Conservation (phyloP, 2,113 vertebrate species). For the Variabilichromis moorii region DNA sequence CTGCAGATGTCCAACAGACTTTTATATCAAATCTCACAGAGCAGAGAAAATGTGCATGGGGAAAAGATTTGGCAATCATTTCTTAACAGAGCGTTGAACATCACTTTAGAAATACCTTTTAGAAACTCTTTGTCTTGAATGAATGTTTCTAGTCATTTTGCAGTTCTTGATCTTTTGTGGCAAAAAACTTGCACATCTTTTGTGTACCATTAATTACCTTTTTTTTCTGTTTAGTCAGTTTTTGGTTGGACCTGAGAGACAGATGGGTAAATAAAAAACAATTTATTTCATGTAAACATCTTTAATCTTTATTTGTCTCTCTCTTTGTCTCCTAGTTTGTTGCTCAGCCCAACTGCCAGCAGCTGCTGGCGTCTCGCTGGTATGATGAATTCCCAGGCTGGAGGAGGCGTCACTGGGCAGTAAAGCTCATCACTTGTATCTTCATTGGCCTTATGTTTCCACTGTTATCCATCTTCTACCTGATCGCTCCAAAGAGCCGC, state of each 20-base stretch:
- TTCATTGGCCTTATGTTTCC: constrained; percentile 93
- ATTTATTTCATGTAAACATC: neutral
- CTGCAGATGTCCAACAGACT: constrained; percentile 39
- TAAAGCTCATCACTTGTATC: constrained; percentile 88
- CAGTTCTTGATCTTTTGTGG: neutral
- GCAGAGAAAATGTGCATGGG: neutral
- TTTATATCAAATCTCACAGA: constrained; percentile 20
- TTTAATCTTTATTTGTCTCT: neutral
- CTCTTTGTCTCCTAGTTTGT: constrained; percentile 80
- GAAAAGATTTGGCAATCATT: neutral
- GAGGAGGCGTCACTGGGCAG: constrained; percentile 93
- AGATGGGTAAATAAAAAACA: neutral
- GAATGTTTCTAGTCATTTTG: neutral
- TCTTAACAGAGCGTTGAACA: neutral
- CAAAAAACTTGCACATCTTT: neutral
- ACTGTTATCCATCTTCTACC: constrained; percentile 86
- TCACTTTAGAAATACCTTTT: neutral
- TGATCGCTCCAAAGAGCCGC: constrained; percentile 88
- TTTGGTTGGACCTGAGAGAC: neutral
- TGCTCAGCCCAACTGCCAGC: constrained; percentile 97
- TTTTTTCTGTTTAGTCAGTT: neutral
- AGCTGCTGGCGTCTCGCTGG: constrained; percentile 95
- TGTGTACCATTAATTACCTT: neutral
- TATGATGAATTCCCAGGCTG: constrained; percentile 95
- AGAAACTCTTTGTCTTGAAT: neutral